Conservation (phyloP, 1,140 invertebrate species). For the Drosophila sproati region DNA sequence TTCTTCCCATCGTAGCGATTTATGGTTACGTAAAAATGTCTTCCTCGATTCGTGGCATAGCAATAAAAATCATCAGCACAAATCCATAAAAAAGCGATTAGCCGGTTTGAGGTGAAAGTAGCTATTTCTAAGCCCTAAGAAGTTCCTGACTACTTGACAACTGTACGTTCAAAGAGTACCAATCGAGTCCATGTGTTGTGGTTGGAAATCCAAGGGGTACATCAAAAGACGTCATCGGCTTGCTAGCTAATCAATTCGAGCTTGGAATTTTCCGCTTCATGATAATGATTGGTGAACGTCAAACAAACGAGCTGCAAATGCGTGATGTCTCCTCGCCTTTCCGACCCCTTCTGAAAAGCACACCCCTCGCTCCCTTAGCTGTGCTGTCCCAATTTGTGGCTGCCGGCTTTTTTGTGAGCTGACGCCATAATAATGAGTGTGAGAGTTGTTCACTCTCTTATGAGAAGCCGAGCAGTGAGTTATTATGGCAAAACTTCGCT, state of each 20-base stretch:
- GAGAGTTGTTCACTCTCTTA: constrained; percentile 3
- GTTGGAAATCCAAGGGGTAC: neutral
- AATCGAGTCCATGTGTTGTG: neutral
- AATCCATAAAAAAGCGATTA: constrained; percentile 5
- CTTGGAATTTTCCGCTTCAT: constrained; percentile 70
- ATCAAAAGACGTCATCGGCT: constrained; percentile 3
- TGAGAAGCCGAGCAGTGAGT: neutral
- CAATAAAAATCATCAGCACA: neutral
- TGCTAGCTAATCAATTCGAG: constrained; percentile 52
- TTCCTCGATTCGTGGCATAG: neutral
- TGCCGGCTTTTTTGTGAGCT: constrained; percentile 43
- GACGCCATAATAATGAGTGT: constrained; percentile 32
- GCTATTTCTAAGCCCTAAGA: neutral
- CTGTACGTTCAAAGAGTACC: neutral
- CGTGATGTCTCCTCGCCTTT: constrained; percentile 23
- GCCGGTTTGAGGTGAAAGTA: neutral
- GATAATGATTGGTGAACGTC: constrained; percentile 62
- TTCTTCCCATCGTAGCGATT: too few species aligned
- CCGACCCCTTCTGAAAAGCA: neutral
- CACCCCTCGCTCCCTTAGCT: neutral
- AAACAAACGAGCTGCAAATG: constrained; percentile 57
- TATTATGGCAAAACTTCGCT: constrained; percentile 57
- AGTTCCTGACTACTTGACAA: neutral
- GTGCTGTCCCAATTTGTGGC: constrained; percentile 26
- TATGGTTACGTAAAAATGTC: neutral